A percentile compares a stretch with the other conserved stretches of the same genome.
Conservation (phyloP, 2,797 vertebrate species). For the Falco novaeseelandiae region DNA sequence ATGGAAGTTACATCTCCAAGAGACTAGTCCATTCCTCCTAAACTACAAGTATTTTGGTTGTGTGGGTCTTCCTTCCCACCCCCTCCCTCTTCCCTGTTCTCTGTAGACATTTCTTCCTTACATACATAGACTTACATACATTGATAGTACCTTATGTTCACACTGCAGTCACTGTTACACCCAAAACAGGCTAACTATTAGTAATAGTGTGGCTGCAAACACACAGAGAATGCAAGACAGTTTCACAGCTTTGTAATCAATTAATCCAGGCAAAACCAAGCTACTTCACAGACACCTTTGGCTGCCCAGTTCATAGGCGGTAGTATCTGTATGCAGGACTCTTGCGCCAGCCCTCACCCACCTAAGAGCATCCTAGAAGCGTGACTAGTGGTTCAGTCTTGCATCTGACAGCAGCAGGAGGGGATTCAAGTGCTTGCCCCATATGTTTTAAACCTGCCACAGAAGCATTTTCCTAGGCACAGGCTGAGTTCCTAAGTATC, state of each 20-base stretch:
- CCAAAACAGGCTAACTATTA: not conserved
- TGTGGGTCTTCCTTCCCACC: not conserved
- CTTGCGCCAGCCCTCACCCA: too few species aligned
- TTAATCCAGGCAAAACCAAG: not conserved
- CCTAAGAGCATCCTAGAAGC: not conserved
- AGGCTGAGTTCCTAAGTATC: not conserved
- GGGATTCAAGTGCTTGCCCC: not conserved
- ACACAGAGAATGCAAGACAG: not conserved
- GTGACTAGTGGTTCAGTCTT: not conserved
- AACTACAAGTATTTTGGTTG: not conserved
- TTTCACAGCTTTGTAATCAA: not conserved
- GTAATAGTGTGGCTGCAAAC: not conserved
- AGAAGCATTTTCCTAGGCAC: not conserved
- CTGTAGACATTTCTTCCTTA: not conserved
- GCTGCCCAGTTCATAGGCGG: not conserved
- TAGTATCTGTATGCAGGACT: rapidly evolving
- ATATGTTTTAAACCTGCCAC: not conserved
- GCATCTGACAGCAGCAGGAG: too few species aligned
- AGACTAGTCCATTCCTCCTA: not conserved
- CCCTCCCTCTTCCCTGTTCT: not conserved
- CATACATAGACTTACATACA: too few species aligned
- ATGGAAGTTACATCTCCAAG: not conserved
- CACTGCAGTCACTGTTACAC: not conserved
- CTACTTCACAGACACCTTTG: not conserved
- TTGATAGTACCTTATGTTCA: not conserved